Conservation (phyloP, 2,888 invertebrate species). For the Lypha dubia region DNA sequence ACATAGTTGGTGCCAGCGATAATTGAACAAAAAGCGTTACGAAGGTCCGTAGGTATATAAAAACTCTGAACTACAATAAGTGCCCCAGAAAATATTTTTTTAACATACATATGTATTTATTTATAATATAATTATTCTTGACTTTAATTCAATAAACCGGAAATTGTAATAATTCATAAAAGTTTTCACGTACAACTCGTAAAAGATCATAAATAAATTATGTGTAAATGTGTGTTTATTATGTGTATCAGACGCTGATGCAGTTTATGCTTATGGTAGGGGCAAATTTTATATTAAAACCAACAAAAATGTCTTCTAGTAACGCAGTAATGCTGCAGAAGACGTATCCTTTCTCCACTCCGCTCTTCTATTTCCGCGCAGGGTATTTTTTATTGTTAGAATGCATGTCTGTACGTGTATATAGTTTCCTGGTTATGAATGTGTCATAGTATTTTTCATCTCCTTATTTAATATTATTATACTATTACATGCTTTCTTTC, state of each 20-base stretch:
- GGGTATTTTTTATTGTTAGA: not conserved
- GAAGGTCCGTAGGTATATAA: too few relatives aligned
- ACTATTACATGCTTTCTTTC: slow-evolving; percentile 21
- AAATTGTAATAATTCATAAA: slow-evolving; percentile 12
- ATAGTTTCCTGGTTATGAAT: not conserved
- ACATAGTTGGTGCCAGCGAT: too few relatives aligned
- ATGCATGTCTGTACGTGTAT: not conserved
- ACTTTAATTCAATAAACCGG: not conserved
- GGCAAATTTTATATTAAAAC: too few relatives aligned
- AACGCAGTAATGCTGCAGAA: not conserved
- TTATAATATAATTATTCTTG: not conserved
- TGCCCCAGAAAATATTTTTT: not conserved
- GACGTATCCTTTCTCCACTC: too few relatives aligned
- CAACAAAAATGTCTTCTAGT: not conserved
- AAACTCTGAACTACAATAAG: too few relatives aligned
- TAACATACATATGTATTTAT: not conserved
- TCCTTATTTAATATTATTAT: slow-evolving; percentile 28
- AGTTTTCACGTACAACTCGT: not conserved
- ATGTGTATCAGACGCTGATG: too few relatives aligned
- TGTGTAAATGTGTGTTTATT: not conserved
- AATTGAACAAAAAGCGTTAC: too few relatives aligned
- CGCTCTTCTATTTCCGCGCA: too few relatives aligned
- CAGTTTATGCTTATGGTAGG: too few relatives aligned
- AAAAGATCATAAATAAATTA: slow-evolving; percentile 28
- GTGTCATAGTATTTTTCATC: slow-evolving; percentile 41